Evolutionary conservation across 2,797 vertebrate genomes (phyloP), one percentile per base, ranked within the genome.

Genomic region (Trachops cirrhosus): DNA sequence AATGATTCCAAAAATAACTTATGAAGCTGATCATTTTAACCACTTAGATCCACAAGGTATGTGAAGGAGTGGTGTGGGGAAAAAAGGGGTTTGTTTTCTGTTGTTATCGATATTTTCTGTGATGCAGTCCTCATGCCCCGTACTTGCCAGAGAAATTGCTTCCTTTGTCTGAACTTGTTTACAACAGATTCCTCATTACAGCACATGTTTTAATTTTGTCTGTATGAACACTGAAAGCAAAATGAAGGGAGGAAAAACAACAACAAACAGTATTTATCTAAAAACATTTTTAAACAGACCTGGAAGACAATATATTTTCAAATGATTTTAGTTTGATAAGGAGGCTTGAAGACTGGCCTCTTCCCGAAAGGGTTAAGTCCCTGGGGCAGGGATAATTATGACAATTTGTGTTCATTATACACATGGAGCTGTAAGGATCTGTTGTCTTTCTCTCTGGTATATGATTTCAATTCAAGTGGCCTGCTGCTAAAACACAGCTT

Each of bases 181-280:
- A 96, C 96, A 94, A 67, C 96, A 97, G 97, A 97, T 96, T 96
- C 96, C 96, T 97, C 96, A 97, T 98, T 97, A 97, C 78, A 97
- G 94, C 95, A 83, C 89, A 91, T 79, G 68, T 94, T 97, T 98
- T 97, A 98, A 97, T 97, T 97, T 97, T 97, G 91, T 97, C 97
- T 97, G 97, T 97, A 94, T 98, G 96, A 98, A 4, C 77, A 97
- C 86, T 97, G 95, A 91, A 97, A 98, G 96, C 94, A 97, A 96
- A 96, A 97, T 18, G 34, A 93, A 93, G 62, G 77, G 39, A 91
- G 62, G 3, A 44, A 59, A 44, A 46, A 48, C 64, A 91, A 41
- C 54, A 86, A 96, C 91, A 92, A 97, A 97, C 46, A 84, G 52
- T 57, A 32, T 92, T 26, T 46, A 84, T 86, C 95, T 64, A 87